Evolutionary conservation across 2,888 invertebrate species (phyloP).

Genomic region (Atherix ibis): DNA sequence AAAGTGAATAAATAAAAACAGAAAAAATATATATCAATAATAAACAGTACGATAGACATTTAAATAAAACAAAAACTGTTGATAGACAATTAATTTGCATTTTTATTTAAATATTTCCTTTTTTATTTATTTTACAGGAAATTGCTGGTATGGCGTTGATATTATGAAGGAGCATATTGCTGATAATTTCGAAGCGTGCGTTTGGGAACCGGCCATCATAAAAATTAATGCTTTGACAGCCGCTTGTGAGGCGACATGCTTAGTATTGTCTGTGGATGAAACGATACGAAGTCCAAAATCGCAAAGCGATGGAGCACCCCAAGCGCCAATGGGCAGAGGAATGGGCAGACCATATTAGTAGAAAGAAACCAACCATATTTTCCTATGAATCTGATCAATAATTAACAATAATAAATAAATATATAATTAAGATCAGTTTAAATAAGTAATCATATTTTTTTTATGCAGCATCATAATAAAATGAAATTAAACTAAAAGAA

Average conservation of each 20-base stretch:
- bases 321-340: constrained; percentile 37
- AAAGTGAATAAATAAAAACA: too few species aligned
- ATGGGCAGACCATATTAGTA: constrained; percentile 58
- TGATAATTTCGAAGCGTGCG: constrained; percentile 84
- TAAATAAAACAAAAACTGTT: too few species aligned
- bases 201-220: constrained; percentile 96
- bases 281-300: constrained; percentile 87
- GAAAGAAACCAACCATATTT: too few species aligned
- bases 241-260: constrained; percentile 88
- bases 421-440: too few species aligned
- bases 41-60: too few species aligned
- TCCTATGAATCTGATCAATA: too few species aligned
- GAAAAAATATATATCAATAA: too few species aligned
- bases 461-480: too few species aligned
- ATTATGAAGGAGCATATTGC: constrained; percentile 84
- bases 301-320: constrained; percentile 35
- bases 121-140: constrained; percentile 35
- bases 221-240: constrained; percentile 95
- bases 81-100: background rate
- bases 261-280: constrained; percentile 92
- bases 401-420: too few species aligned
- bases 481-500: too few species aligned
- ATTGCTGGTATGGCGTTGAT: constrained; percentile 90
- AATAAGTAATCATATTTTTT: too few species aligned
- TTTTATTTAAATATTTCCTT: background rate